Evolutionary conservation across 1,140 invertebrate species (phyloP), one percentile per base, ranked within the genome.

Genomic region (Drosophila kurseongensis): DNA sequence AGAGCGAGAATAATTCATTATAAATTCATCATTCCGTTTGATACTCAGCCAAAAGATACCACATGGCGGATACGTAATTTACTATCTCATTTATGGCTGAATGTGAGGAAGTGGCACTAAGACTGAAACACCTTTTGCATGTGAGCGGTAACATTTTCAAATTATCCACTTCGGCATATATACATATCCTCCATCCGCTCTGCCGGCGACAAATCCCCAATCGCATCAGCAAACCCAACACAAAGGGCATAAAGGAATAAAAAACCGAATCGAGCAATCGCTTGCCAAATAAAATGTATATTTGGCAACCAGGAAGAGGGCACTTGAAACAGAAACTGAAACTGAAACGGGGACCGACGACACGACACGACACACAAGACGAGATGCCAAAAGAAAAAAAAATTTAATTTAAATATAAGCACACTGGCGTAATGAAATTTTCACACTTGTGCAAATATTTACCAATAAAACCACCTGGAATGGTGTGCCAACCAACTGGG

Each of bases 401-500:
- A 91, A 91, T 84, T 88, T 91, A 89, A 91, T 91, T 91, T 91
- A 91, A 91, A 91, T 91, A 91, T 90, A 91, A 86, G 89, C 85
- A 91, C 67, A 83, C 82, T 66, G 73, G 78, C 79, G 84, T 91
- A 91, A 91, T 91, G 89, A 91, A 91, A 91, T 91, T 91, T 91
- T 91, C 89, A 90, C 89, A 91, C 89, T 91, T 91, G 89, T 91
- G 89, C 84, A 91, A 91, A 91, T 91, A 91, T 91, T 91, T 91
- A 85, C 82, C 80, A 86, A 90, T 90, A 90, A 85, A 81, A 81
- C 61, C 71, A 83, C 65, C 41, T 50, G 52, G 60, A 40, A 72
- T 48, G 61, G 73, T 45, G 56, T 58, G 65, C 66, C 67, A 69
- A 59, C 52, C 55, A 18, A 36, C 35, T 6, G 29, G 35, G 18